Percentiles rank a stretch among this genome's conserved stretches.
phyloP scores from a whole-genome alignment of 2,797 vertebrate genomes.

The Centroberyx gerrardi region DNA sequence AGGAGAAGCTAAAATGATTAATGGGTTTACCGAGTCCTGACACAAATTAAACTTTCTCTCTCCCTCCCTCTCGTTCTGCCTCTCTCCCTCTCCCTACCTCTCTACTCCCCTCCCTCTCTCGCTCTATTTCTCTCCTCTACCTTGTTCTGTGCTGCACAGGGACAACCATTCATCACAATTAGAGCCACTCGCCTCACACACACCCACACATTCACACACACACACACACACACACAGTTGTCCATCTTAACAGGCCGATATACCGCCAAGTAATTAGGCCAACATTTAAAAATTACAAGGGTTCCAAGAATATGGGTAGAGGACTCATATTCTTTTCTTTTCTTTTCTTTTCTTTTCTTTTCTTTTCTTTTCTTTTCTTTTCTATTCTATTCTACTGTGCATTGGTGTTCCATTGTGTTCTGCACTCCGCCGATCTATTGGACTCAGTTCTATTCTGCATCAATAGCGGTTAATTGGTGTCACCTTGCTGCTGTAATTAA shows the following conservation, averaged over 20 bases:
- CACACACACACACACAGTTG: slow-evolving; percentile 10
- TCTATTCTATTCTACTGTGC: slow-evolving; percentile 1
- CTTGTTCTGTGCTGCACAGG: slow-evolving; percentile 62
- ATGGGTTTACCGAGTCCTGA: slow-evolving; percentile 75
- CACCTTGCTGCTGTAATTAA: slow-evolving; percentile 80
- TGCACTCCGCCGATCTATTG: slow-evolving; percentile 35
- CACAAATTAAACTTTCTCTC: slow-evolving; percentile 76
- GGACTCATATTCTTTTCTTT: neutral
- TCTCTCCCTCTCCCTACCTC: slow-evolving; percentile 22
- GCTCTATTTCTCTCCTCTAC: slow-evolving; percentile 25
- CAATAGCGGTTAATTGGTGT: slow-evolving; percentile 74
- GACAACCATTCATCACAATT: slow-evolving; percentile 80
- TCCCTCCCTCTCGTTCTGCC: slow-evolving; percentile 57
- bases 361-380: slow-evolving; percentile 17
- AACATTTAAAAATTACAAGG: slow-evolving; percentile 20
- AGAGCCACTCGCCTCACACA: slow-evolving; percentile 65
- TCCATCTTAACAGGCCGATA: slow-evolving; percentile 36
- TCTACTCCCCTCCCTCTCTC: slow-evolving; percentile 3
- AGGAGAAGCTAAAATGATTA: slow-evolving; percentile 67
- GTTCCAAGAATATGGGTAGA: slow-evolving; percentile 12
- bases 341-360: neutral
- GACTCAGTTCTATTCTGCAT: slow-evolving; percentile 61
- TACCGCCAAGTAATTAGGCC: slow-evolving; percentile 17
- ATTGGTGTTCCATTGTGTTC: neutral
- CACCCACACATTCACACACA: slow-evolving; percentile 41